A percentile compares a stretch with the other conserved stretches of the same genome.
phyloP scores from a whole-genome alignment of 2,113 vertebrate genomes.

The Periophthalmus modestus region DNA sequence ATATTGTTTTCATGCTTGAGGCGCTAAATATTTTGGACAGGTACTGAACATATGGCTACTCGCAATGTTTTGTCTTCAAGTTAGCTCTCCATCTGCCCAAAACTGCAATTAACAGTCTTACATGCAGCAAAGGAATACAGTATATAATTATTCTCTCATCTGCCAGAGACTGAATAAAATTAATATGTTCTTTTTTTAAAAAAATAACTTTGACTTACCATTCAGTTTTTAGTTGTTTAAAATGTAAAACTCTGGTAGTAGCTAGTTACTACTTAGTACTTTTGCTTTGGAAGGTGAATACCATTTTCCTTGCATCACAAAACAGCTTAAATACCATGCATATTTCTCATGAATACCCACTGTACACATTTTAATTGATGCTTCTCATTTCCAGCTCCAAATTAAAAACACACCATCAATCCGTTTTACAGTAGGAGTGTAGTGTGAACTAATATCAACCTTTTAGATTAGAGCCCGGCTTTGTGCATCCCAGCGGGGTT shows the following conservation, averaged over 20 bases:
- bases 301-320: too few relatives aligned
- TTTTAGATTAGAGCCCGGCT: conserved; percentile 56
- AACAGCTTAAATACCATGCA: neutral
- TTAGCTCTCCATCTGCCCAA: neutral
- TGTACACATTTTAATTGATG: conserved; percentile 21
- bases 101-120: neutral
- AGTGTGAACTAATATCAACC: conserved; percentile 53
- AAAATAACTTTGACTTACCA: too few relatives aligned
- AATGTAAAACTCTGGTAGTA: too few relatives aligned
- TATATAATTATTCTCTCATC: neutral
- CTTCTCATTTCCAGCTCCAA: conserved; percentile 4
- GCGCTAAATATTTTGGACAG: neutral
- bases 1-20: neutral
- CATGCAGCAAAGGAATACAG: neutral
- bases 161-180: neutral
- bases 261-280: too few relatives aligned
- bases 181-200: neutral
- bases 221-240: too few relatives aligned
- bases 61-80: neutral
- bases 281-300: neutral
- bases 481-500: conserved; percentile 61
- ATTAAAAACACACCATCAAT: conserved; percentile 19
- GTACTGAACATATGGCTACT: neutral
- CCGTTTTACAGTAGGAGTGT: conserved; percentile 20
- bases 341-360: conserved; percentile 7